Conservation (phyloP, 1,140 invertebrate species). For the Mycetomoellerius zeteki region DNA sequence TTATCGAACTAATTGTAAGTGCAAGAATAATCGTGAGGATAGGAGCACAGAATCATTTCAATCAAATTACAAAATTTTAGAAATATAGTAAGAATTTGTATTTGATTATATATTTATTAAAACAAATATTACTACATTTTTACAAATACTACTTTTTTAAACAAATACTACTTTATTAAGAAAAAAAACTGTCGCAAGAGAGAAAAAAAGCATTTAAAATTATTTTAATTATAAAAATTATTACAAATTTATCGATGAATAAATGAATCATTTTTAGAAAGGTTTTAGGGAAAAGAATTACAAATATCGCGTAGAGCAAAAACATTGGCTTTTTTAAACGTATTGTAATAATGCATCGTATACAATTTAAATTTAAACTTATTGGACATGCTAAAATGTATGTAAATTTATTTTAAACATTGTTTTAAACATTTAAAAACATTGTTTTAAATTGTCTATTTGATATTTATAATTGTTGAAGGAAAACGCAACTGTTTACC, state of each 20-base stretch:
- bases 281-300: background rate
- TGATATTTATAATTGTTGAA: slow-evolving; percentile 8
- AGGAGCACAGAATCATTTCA: background rate
- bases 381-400: background rate
- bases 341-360: background rate
- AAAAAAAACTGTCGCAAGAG: background rate
- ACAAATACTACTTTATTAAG: background rate
- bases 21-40: background rate
- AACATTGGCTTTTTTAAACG: background rate
- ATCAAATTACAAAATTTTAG: background rate
- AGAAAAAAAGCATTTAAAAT: background rate
- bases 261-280: background rate
- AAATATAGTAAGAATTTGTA: background rate
- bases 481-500: background rate
- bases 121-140: background rate
- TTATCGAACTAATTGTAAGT: background rate
- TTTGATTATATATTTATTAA: background rate
- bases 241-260: background rate
- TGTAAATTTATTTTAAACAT: background rate
- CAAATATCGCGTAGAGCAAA: background rate
- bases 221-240: background rate
- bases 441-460: background rate
- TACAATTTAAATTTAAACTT: background rate
- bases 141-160: no score
- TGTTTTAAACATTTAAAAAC: no score